Evolutionary conservation across 2,797 vertebrate genomes (phyloP).

Genomic region (Centropyge bicolor): DNA sequence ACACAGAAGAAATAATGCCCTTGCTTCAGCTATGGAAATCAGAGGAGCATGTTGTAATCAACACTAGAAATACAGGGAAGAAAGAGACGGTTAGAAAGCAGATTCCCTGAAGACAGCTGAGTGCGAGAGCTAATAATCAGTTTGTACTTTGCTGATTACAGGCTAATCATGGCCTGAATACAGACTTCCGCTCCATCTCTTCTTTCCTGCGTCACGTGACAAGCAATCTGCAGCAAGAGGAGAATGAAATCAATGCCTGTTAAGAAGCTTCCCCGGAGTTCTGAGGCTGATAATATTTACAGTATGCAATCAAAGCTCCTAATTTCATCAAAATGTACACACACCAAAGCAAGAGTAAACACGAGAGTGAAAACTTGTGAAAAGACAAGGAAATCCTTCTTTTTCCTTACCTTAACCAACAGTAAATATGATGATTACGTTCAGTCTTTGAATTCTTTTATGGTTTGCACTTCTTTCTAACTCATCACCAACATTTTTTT

Average conservation of each 20-base stretch:
- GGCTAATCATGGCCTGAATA: conserved; percentile 93
- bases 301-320: conserved; percentile 69
- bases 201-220: conserved; percentile 71
- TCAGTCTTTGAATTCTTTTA: not conserved
- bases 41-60: conserved; percentile 90
- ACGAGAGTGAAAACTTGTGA: conserved; percentile 31
- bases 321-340: conserved; percentile 63
- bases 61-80: conserved; percentile 61
- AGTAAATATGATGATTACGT: not conserved
- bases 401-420: not conserved
- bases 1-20: conserved; percentile 46
- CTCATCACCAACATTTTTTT: not conserved
- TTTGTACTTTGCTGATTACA: conserved; percentile 95
- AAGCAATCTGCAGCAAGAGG: conserved; percentile 79
- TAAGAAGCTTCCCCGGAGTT: conserved; percentile 82
- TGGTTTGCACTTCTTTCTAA: not conserved
- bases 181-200: conserved; percentile 51
- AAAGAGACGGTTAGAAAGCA: conserved; percentile 44
- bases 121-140: conserved; percentile 93
- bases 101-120: conserved; percentile 83
- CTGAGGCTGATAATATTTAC: conserved; percentile 88
- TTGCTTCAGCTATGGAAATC: conserved; percentile 82
- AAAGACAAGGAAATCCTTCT: conserved; percentile 18
- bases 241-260: conserved; percentile 78
- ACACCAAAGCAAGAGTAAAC: conserved; percentile 56